Percentiles rank a stretch among this genome's conserved stretches.
These are phyloP conservation scores for Meloidogyne chitwoodi DNA, from an alignment of 1,140 invertebrate species.

Conservation along the genomic window DNA sequence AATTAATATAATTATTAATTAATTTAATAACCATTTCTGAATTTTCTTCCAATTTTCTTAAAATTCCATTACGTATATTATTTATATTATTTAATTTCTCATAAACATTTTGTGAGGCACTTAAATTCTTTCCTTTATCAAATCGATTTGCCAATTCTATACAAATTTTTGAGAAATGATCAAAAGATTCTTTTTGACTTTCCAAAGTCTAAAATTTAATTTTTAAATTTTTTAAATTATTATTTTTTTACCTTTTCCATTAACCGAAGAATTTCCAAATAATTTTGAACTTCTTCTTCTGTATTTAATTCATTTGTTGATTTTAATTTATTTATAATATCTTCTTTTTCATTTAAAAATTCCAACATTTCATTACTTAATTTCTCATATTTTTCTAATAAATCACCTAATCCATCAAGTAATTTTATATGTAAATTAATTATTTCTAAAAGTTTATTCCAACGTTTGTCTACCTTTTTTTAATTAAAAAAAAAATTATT, in stretches of 20 bases:
- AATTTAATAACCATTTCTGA: conserved; percentile 42
- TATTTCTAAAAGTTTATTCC: conserved; percentile 51
- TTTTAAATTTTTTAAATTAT: not conserved
- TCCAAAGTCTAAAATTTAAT: conserved; percentile 30
- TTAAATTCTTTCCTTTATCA: conserved; percentile 19
- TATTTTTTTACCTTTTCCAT: conserved; percentile 35
- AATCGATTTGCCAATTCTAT: conserved; percentile 43
- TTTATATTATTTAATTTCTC: conserved; percentile 41
- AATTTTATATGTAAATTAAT: conserved; percentile 40
- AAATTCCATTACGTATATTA: conserved; percentile 53
- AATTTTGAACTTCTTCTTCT: conserved; percentile 47
- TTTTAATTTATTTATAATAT: conserved; percentile 27
- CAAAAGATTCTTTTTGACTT: conserved; percentile 47
- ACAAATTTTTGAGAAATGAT: conserved; percentile 48
- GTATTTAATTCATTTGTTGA: conserved; percentile 49
- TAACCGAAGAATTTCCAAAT: conserved; percentile 38
- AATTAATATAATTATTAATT: no score
- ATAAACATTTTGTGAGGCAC: not conserved
- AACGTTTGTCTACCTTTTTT: conserved; percentile 34
- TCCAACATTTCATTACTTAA: conserved; percentile 20
- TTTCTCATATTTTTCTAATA: conserved; percentile 44
- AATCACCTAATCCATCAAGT: conserved; percentile 49
- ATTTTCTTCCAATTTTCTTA: conserved; percentile 52
- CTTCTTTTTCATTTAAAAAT: conserved; percentile 35
- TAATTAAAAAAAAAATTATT: no score